Evolutionary conservation across 2,888 invertebrate genomes (phyloP).

Genomic region (Xylocampa areola): DNA sequence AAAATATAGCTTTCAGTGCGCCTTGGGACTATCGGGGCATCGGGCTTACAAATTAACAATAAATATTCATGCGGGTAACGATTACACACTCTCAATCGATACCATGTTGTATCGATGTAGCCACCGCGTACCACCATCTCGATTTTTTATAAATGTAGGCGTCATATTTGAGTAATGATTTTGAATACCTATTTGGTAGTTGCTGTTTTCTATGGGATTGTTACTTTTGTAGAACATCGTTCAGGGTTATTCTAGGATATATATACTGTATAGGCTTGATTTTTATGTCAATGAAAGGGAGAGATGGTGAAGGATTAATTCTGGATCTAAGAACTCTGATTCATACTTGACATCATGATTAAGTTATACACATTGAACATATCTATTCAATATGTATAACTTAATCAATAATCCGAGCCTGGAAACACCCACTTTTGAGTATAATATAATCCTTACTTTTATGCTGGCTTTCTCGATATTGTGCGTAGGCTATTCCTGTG

Average conservation of each 20-base stretch:
- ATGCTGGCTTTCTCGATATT: no score
- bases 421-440: no score
- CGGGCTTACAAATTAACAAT: slow-evolving; percentile 86
- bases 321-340: no score
- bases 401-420: no score
- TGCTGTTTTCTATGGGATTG: slow-evolving; percentile 30
- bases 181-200: slow-evolving; percentile 44
- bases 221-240: slow-evolving; percentile 27
- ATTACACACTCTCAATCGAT: slow-evolving; percentile 68
- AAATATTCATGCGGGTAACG: slow-evolving; percentile 82
- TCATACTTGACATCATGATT: no score
- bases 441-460: no score
- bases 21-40: slow-evolving; percentile 80
- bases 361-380: no score
- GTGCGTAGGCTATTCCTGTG: no score
- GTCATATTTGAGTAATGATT: slow-evolving; percentile 59
- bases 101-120: slow-evolving; percentile 59
- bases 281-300: no score
- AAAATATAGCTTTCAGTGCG: slow-evolving; percentile 78
- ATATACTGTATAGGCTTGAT: no score
- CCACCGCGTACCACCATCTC: slow-evolving; percentile 65
- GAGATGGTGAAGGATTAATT: no score
- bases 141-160: slow-evolving; percentile 65
- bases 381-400: no score
- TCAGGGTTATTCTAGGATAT: slow-evolving; percentile 14